Base-by-base conservation (phyloP, 2,888 invertebrate genomes). In the Agrochola litura region DNA sequence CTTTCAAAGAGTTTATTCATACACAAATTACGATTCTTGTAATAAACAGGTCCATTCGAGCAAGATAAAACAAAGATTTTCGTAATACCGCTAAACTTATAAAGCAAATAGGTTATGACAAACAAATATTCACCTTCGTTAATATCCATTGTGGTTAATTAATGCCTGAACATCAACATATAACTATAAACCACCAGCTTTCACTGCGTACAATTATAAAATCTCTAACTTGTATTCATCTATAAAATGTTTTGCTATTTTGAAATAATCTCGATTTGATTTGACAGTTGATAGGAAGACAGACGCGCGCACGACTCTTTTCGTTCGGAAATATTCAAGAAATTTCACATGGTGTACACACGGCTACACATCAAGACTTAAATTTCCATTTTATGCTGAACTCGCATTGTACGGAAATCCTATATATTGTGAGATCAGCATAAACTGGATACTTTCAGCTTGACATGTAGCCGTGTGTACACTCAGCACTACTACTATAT, bases 111-210 rank as follows among this genome's bases (percentile, higher is more conserved):
- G 88, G 92, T 89, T 89, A 90, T 71, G 41, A 68, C 49, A 76
- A 61, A 25, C 49, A 10, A 75, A 76, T 78, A 84, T 79, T 92
- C 91, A 96, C 96, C 96, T 94, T 96, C 96, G 85, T 93, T 94
- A 79, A 95, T 91, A 87, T 96, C 96, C 96, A 96, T 96, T 69
- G 43, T 79, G 66, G 22, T 67, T 61, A 49, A 67, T 88, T 84
- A 82, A 54, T 46, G 30, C 30, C 56, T 69, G 16, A 75, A 73
- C 84, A 76, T 86, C 30, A 77, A 78, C 19, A 69, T 72, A 56
- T 70, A 37, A 69, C 49, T 16, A 77, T 37, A 37, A 54, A 73
- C 19, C 43, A 61, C 65, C 46, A 56, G 77, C 73, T 67, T 61
- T 76, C 74, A 89, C 77, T 69, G 49, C 10, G 8, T 61, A 66